Evolutionary conservation across 2,113 vertebrate genomes (phyloP).

Genomic region (Hydrolagus affinis): DNA sequence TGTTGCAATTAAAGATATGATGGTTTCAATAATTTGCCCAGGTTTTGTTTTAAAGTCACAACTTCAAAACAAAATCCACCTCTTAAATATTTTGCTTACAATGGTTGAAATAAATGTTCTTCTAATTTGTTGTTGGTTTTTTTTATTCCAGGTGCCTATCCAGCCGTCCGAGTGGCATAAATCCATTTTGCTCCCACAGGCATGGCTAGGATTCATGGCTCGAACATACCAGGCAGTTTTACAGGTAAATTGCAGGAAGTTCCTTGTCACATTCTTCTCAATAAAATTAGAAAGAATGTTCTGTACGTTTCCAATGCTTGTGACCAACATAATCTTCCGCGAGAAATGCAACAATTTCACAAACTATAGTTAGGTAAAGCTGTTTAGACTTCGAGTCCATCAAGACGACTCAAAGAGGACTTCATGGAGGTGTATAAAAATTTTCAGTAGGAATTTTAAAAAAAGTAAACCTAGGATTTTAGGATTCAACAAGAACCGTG

Average conservation of each 20-base stretch:
- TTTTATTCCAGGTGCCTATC: constrained; percentile 74
- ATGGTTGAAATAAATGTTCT: background rate
- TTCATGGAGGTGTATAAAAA: too few relatives aligned
- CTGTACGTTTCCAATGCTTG: background rate
- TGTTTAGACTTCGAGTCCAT: too few relatives aligned
- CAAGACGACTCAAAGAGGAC: too few relatives aligned
- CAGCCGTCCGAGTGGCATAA: constrained; percentile 90
- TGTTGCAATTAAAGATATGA: background rate
- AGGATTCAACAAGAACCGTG: too few relatives aligned
- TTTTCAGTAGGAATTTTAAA: too few relatives aligned
- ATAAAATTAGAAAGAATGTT: background rate
- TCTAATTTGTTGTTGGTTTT: too few relatives aligned
- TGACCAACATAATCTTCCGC: background rate
- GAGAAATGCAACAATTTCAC: background rate
- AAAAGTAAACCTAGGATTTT: too few relatives aligned
- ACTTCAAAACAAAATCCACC: constrained; percentile 35
- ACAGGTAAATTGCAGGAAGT: constrained; percentile 61
- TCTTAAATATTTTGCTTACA: constrained; percentile 26
- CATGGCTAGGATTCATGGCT: constrained; percentile 81
- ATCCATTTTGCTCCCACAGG: constrained; percentile 74
- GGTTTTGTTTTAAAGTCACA: constrained; percentile 42
- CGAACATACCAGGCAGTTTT: constrained; percentile 74
- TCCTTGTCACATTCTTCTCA: background rate
- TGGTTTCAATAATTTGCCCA: background rate
- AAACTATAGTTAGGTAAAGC: too few relatives aligned